Evolutionary conservation across 2,888 invertebrate genomes (phyloP), one percentile per base, ranked within the genome.

Genomic region (Euzophera pinguis): DNA sequence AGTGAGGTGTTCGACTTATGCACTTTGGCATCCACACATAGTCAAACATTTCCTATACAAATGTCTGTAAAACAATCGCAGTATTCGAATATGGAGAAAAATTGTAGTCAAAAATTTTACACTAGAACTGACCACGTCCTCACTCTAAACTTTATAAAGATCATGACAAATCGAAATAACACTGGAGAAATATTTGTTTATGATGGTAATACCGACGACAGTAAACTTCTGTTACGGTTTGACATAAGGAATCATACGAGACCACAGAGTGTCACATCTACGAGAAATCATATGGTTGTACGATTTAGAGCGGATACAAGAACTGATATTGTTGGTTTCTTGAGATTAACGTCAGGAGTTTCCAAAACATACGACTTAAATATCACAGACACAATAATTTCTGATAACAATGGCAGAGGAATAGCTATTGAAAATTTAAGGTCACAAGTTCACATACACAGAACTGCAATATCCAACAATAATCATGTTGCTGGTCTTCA

Each of bases 371-470:
- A 95, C 75, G 98, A 99, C 78, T 88, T 99, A 52, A 96, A 96
- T 67, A 92, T 99, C 13, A 95, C 95, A 0, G 94, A 96, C 68
- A 95, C 97, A 1, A 93, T 94, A 34, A 93, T 99, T 55, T 93
- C 94, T 1, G 95, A 96, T 75, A 99, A 99, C 84, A 95, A 95
- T 63, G 99, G 99, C 0, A 94, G 98, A 74, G 99, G 99, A n/a
- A 93, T 99, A 49, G 96, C 93, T n/a, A 93, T 97, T 10, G 97
- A 98, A 78, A 97, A 98, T 77, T 91, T 99, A 52, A 92, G 98
- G 70, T 97, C 97, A 12, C 95, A 95, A 73, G 82, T 98, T n/a
- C 95, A 96, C 75, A 92, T 99, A 47, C 95, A 97, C 69, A 92
- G 94, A 37, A 95, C 95, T 9, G 93, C 95, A 0, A 93, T 99